phyloP scores from a whole-genome alignment of 2,113 vertebrate species.

The Nymphicus hollandicus region DNA sequence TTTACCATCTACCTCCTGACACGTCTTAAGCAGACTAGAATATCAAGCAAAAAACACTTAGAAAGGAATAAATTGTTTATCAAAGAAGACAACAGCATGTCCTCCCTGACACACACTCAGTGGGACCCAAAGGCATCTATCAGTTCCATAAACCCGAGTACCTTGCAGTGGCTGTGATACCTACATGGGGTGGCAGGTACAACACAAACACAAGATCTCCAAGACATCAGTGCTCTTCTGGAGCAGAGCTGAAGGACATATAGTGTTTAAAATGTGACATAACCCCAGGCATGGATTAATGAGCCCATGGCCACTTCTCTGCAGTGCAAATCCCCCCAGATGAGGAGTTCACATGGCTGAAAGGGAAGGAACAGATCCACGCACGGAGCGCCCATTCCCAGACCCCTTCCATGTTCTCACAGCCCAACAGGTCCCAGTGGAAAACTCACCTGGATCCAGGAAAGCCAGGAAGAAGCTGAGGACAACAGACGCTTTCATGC shows the following conservation, averaged over 20 bases:
- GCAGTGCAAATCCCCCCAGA: accelerated
- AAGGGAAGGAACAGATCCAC: accelerated
- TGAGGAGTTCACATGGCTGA: neutral
- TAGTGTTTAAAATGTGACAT: neutral
- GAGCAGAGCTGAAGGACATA: neutral
- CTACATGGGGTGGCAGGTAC: neutral
- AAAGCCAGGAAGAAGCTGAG: constrained; percentile 21
- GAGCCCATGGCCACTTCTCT: accelerated
- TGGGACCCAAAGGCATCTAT: neutral
- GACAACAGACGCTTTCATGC: neutral
- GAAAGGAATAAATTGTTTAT: neutral
- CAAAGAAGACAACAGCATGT: neutral
- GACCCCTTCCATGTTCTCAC: neutral
- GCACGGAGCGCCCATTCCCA: accelerated
- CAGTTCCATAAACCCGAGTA: neutral
- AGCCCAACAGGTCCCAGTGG: accelerated
- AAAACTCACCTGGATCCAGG: constrained; percentile 25
- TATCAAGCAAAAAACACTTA: neutral
- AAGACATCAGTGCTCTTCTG: neutral
- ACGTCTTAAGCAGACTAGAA: neutral
- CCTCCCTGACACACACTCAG: neutral
- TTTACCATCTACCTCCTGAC: neutral
- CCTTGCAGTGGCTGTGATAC: neutral
- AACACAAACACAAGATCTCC: neutral
- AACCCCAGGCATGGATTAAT: neutral